These are phyloP conservation scores for Tupiocoris notatus DNA, from an alignment of 2,888 invertebrate genomes.

Conservation along the genomic window DNA sequence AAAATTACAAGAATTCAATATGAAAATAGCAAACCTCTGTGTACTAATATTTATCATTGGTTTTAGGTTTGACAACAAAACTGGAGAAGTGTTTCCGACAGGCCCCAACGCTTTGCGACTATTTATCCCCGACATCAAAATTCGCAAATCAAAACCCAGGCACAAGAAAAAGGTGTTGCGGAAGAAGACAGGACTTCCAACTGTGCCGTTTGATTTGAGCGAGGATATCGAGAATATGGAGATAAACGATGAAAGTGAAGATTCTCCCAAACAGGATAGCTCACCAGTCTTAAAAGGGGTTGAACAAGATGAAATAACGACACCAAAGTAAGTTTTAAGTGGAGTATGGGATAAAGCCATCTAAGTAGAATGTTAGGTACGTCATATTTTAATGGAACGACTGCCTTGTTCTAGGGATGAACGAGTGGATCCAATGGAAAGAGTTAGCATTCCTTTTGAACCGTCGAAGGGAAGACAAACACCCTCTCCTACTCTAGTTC, in stretches of 20 bases:
- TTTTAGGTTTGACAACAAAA: slow-evolving; percentile 39
- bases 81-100: slow-evolving; percentile 54
- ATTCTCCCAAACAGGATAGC: not conserved
- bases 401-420: too few relatives aligned
- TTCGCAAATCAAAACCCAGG: slow-evolving; percentile 46
- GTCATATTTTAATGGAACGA: too few relatives aligned
- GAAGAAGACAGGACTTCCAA: slow-evolving; percentile 47
- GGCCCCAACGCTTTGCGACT: slow-evolving; percentile 56
- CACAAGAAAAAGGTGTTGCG: slow-evolving; percentile 47
- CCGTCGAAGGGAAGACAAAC: not conserved
- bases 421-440: too few relatives aligned
- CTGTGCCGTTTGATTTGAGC: slow-evolving; percentile 23
- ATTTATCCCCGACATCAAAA: slow-evolving; percentile 57
- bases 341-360: too few relatives aligned
- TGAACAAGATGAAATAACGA: too few relatives aligned
- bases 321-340: too few relatives aligned
- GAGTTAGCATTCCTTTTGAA: too few relatives aligned
- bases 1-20: too few relatives aligned
- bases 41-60: too few relatives aligned
- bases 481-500: slow-evolving; percentile 32
- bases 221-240: slow-evolving; percentile 30
- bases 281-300: not conserved
- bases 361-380: too few relatives aligned
- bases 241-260: not conserved
- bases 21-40: too few relatives aligned